These are phyloP conservation scores for Epizoanthus ramosus DNA, from an alignment of 92 coral and sea anemone species.

Conservation along the genomic window DNA sequence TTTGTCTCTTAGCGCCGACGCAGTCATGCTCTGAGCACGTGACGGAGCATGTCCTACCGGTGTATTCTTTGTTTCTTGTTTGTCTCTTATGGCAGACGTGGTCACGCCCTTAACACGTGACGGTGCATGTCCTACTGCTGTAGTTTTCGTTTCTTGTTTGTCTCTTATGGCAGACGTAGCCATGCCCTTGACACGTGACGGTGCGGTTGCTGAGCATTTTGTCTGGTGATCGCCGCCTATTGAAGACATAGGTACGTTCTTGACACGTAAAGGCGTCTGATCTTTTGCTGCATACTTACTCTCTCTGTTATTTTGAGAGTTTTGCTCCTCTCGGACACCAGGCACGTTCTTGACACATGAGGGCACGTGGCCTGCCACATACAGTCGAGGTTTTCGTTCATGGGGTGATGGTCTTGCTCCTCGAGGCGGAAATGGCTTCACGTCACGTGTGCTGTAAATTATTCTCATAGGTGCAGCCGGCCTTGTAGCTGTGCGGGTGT, in stretches of 20 bases:
- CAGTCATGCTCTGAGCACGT: neutral
- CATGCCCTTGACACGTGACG: neutral
- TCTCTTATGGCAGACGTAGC: neutral
- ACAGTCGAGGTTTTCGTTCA: slow-evolving; percentile 4
- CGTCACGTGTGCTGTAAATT: slow-evolving; percentile 30
- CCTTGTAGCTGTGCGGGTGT: neutral
- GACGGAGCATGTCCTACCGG: neutral
- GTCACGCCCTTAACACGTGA: neutral
- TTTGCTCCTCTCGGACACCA: too few species aligned
- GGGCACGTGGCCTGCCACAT: neutral
- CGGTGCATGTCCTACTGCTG: neutral
- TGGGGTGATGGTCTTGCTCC: neutral
- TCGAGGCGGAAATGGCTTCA: slow-evolving; percentile 17
- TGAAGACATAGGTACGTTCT: too few species aligned
- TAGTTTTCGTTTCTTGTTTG: neutral
- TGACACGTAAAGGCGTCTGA: too few species aligned
- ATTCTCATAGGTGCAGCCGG: slow-evolving; percentile 1
- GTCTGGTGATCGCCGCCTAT: too few species aligned
- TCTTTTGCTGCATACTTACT: too few species aligned
- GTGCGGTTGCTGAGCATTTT: too few species aligned
- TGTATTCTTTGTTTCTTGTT: neutral
- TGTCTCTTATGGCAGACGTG: neutral
- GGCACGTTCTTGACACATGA: slow-evolving; percentile 1
- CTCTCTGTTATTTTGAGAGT: too few species aligned
- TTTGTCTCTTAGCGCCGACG: neutral